These are phyloP conservation scores for Margaritifera margaritifera DNA, from an alignment of 2,888 invertebrate genomes.

Conservation along the genomic window DNA sequence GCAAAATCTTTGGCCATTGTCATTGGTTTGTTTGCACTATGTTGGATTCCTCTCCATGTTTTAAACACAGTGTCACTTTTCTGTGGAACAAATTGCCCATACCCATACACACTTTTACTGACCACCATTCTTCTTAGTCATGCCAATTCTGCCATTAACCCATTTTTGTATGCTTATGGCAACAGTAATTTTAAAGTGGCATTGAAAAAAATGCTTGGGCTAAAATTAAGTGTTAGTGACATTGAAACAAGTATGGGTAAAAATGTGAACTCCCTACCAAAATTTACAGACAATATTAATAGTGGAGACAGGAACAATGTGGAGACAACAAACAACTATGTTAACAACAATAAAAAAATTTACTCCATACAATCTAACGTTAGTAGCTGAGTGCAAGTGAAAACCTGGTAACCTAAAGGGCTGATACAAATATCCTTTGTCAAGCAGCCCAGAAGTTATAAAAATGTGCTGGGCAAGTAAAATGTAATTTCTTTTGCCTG, in stretches of 20 bases:
- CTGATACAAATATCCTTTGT: too few species aligned
- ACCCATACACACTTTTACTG: conserved; percentile 45
- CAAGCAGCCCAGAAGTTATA: too few species aligned
- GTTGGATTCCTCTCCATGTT: conserved; percentile 70
- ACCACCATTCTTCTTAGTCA: conserved; percentile 68
- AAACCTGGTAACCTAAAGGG: too few species aligned
- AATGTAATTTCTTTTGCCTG: too few species aligned
- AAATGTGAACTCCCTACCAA: background rate
- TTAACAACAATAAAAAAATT: too few species aligned
- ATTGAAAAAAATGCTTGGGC: conserved; percentile 52
- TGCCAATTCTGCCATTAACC: conserved; percentile 69
- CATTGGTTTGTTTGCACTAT: conserved; percentile 63
- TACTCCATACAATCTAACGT: too few species aligned
- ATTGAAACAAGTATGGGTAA: conserved; percentile 6
- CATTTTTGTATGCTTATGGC: conserved; percentile 67
- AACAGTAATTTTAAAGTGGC: conserved; percentile 64
- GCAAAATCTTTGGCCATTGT: conserved; percentile 68
- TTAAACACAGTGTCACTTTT: conserved; percentile 58
- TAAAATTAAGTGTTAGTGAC: conserved; percentile 16
- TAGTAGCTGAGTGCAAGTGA: too few species aligned
- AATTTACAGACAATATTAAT: too few species aligned
- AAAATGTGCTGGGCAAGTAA: too few species aligned
- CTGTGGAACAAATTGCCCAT: conserved; percentile 35
- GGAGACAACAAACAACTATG: too few species aligned
- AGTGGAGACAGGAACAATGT: too few species aligned